Evolutionary conservation across 2,888 invertebrate genomes (phyloP), one percentile per base, ranked within the genome.

Genomic region (Pammene fasciana): DNA sequence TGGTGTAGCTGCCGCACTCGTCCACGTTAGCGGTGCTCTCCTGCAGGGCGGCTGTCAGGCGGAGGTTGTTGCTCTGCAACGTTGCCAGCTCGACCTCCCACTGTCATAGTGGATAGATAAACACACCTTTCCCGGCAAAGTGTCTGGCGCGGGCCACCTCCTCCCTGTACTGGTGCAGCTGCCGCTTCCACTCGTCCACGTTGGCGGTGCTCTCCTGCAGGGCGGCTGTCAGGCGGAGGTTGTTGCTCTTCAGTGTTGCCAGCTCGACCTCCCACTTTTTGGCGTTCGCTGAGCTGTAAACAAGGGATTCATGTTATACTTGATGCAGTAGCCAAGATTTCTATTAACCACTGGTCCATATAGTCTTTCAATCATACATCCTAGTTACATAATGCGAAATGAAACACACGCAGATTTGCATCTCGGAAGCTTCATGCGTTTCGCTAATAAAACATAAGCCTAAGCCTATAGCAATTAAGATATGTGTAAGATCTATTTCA

Each of bases 181-280:
- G 99, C 73, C 98, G 95, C 88, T 99, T 99, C 99, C 99, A 99
- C 89, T 99, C 99, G 84, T 99, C 99, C 38, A 99, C 99, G 87
- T 99, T 99, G 70, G 99, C 97, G 43, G 99, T 99, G 82, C 98
- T 98, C 88, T 94, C 94, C 89, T 99, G 99, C 70, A 99, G 94
- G 16, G 99, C 99, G 78, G 98, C 97, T 7, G 99, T 99, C 81
- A 99, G 93, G 75, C 99, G 95, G 45, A 97, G 95, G 88, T 99
- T 99, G 92, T 99, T 99, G 84, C 97, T 98, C 93, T 99, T 99
- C 76, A 99, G 93, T 0, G 98, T 99, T 59, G 97, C 96, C 76
- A 99, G 93, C 89, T 99, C 99, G 52, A 99, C 96, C 93, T 99
- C 99, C 99, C 99, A 99, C 87, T 99, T 99, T 92, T 99, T 99